These are phyloP conservation scores for Heliothis peltigera DNA, from an alignment of 2,888 invertebrate genomes.

Conservation along the genomic window DNA sequence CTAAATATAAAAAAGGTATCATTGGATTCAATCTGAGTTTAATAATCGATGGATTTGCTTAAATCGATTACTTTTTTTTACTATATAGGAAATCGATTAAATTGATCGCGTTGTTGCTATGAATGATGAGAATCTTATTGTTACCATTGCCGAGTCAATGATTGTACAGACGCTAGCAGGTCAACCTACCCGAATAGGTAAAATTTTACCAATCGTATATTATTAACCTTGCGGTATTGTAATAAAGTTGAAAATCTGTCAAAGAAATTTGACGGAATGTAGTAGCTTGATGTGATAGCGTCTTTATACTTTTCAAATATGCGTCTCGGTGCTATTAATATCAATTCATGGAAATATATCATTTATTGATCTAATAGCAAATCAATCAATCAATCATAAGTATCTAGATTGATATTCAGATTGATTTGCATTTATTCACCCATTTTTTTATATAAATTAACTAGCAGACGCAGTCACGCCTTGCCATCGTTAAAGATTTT, in stretches of 20 bases:
- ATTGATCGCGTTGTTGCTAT: neutral
- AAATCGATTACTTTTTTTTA: conserved; percentile 7
- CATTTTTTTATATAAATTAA: neutral
- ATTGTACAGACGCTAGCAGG: too few relatives aligned
- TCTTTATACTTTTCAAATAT: neutral
- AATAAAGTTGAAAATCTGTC: too few relatives aligned
- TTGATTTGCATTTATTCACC: neutral
- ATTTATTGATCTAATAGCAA: neutral
- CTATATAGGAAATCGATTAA: neutral
- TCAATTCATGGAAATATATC: neutral
- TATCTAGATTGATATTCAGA: neutral
- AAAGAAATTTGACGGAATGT: too few relatives aligned
- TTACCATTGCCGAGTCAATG: neutral
- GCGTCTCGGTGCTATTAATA: neutral
- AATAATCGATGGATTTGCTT: neutral
- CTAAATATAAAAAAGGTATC: too few relatives aligned
- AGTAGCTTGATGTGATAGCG: too few relatives aligned
- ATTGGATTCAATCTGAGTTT: neutral
- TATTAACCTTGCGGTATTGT: too few relatives aligned
- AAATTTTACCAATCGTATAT: too few relatives aligned
- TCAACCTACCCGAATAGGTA: too few relatives aligned
- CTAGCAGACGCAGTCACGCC: too few relatives aligned
- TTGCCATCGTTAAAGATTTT: too few relatives aligned
- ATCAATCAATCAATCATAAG: neutral
- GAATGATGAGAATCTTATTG: neutral